These are phyloP conservation scores for Drosophila setifemur DNA, from an alignment of 1,140 invertebrate genomes.

Conservation along the genomic window DNA sequence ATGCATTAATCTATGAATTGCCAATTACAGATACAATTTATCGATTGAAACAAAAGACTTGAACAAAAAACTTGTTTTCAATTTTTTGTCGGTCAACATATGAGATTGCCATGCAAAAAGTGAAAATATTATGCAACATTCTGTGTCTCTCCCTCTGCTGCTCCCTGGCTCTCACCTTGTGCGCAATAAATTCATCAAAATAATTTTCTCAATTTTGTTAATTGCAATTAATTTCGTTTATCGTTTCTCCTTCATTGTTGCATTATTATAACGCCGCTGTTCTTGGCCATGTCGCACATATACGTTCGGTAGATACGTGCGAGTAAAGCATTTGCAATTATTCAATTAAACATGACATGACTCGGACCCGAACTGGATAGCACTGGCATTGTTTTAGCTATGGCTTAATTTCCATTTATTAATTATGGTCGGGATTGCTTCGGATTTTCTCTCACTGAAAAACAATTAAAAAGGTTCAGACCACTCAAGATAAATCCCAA, in stretches of 20 bases:
- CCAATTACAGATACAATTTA: conserved; percentile 30
- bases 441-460: neutral
- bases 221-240: conserved; percentile 50
- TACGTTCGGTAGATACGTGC: conserved; percentile 3
- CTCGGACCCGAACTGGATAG: conserved; percentile 38
- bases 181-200: conserved; percentile 24
- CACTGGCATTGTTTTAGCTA: conserved; percentile 51
- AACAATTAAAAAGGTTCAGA: conserved; percentile 20
- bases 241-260: conserved; percentile 53
- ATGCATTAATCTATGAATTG: conserved; percentile 21
- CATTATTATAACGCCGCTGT: conserved; percentile 30
- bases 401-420: conserved; percentile 41
- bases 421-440: conserved; percentile 19
- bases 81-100: conserved; percentile 6
- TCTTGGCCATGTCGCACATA: conserved; percentile 26
- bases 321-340: conserved; percentile 37
- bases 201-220: conserved; percentile 51
- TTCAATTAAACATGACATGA: conserved; percentile 44
- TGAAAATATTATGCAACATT: conserved; percentile 56
- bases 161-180: conserved; percentile 51
- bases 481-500: too few species aligned
- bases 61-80: conserved; percentile 49
- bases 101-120: conserved; percentile 33
- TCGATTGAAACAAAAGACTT: conserved; percentile 61
- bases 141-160: neutral